Evolutionary conservation across 2,888 invertebrate genomes (phyloP).

Genomic region (Scaptomyza flava): DNA sequence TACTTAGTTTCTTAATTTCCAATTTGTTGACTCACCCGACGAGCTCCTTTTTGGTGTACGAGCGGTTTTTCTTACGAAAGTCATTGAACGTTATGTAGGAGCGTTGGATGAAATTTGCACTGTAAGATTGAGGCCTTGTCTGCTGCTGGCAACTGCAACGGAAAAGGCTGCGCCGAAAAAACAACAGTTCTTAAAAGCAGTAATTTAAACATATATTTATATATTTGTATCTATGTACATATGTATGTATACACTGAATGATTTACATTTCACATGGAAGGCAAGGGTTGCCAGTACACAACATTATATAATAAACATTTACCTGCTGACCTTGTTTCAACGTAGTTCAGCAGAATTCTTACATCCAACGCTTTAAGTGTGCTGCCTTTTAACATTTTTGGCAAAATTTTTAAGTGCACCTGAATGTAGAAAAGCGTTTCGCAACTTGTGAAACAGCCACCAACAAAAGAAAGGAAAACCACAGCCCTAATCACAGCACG

Average conservation of each 20-base stretch:
- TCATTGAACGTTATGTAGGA: slow-evolving; percentile 78
- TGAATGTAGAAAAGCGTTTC: slow-evolving; percentile 7
- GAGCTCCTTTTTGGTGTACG: slow-evolving; percentile 90
- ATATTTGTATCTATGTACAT: slow-evolving; percentile 4
- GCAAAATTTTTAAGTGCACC: slow-evolving; percentile 6
- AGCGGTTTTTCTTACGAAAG: slow-evolving; percentile 86
- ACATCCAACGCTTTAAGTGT: slow-evolving; percentile 63
- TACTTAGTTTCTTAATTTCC: not conserved
- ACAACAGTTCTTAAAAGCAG: slow-evolving; percentile 46
- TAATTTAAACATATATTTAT: slow-evolving; percentile 40
- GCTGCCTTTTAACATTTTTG: slow-evolving; percentile 68
- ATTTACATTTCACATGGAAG: slow-evolving; percentile 15
- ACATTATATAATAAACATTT: slow-evolving; percentile 72
- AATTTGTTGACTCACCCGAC: slow-evolving; percentile 87
- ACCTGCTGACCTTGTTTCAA: slow-evolving; percentile 77
- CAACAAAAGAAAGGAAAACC: not conserved
- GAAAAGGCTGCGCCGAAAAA: slow-evolving; percentile 8
- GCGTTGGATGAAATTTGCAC: slow-evolving; percentile 54
- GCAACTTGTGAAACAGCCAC: slow-evolving; percentile 6
- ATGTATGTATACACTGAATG: slow-evolving; percentile 14
- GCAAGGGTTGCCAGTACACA: slow-evolving; percentile 34
- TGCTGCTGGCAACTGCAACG: slow-evolving; percentile 37
- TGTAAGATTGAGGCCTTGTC: slow-evolving; percentile 22
- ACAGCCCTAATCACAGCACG: slow-evolving; percentile 28
- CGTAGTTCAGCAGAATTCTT: slow-evolving; percentile 49